These are phyloP conservation scores for Meteorus sp. DNA, from an alignment of 1,140 invertebrate genomes.

Conservation along the genomic window DNA sequence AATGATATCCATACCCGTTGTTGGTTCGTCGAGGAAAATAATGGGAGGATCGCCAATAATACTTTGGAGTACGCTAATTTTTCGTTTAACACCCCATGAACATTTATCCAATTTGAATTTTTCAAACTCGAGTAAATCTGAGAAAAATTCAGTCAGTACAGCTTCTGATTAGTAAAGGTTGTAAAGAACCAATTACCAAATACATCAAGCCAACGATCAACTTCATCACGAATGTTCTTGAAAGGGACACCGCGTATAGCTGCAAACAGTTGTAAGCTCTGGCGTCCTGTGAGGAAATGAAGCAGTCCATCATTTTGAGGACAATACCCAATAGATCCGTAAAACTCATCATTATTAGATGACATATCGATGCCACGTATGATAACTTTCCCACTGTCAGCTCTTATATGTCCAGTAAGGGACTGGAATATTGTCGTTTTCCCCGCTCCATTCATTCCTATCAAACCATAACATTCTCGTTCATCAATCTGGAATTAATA, in stretches of 20 bases:
- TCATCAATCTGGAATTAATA: conserved; percentile 51
- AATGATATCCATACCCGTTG: conserved; percentile 67
- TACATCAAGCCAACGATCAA: conserved; percentile 60
- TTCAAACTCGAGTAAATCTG: conserved; percentile 38
- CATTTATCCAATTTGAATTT: conserved; percentile 34
- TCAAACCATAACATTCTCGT: conserved; percentile 84
- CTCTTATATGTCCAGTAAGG: conserved; percentile 74
- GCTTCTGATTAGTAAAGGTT: background rate
- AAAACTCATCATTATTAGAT: conserved; percentile 26
- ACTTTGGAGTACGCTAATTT: conserved; percentile 33
- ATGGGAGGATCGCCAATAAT: conserved; percentile 85
- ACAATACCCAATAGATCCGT: conserved; percentile 71
- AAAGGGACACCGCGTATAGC: conserved; percentile 71
- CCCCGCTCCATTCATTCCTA: conserved; percentile 81
- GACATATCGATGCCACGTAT: conserved; percentile 24
- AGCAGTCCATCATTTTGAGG: conserved; percentile 85
- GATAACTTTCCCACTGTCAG: conserved; percentile 60
- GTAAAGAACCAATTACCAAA: conserved; percentile 53
- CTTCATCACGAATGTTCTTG: conserved; percentile 57
- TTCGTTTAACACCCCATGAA: conserved; percentile 33
- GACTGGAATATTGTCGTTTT: conserved; percentile 86
- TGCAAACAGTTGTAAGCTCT: conserved; percentile 76
- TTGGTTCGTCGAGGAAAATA: conserved; percentile 86
- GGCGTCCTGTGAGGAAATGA: conserved; percentile 76
- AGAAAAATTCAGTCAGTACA: background rate